Percentiles rank a stretch among this genome's conserved stretches.
Conservation (phyloP, 1,140 invertebrate species). For the Fopius arisanus region DNA sequence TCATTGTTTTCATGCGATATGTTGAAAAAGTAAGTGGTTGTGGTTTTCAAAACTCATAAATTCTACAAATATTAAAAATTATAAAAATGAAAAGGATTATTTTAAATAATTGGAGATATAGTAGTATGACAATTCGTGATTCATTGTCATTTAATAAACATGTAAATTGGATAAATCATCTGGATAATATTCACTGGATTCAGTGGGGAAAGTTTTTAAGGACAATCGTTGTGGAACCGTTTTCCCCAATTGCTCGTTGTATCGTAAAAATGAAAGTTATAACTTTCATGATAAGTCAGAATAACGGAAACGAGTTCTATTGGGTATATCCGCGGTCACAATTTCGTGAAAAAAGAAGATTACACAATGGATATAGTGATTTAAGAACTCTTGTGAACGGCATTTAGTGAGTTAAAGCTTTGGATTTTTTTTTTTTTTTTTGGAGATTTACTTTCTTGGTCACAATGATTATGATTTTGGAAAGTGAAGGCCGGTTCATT, state of each 20-base stretch:
- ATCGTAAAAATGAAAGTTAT: conserved; percentile 33
- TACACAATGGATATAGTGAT: neutral
- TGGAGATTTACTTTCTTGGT: too few species aligned
- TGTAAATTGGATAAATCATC: neutral
- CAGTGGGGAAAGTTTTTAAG: conserved; percentile 19
- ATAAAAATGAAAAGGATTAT: neutral
- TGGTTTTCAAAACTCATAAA: too few species aligned
- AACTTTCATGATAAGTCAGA: conserved; percentile 15
- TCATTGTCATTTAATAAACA: neutral
- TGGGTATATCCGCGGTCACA: neutral
- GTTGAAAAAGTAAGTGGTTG: neutral
- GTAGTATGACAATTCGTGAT: neutral
- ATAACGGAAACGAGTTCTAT: neutral
- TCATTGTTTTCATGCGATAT: neutral
- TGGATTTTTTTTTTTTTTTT: too few species aligned
- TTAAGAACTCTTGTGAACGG: neutral
- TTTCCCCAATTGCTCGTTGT: conserved; percentile 22
- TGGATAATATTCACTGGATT: neutral
- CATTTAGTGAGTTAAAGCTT: too few species aligned
- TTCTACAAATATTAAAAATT: too few species aligned
- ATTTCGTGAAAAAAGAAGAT: neutral
- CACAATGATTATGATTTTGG: too few species aligned
- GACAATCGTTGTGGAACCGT: conserved; percentile 20
- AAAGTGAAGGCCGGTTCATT: too few species aligned
- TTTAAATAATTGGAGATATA: too few species aligned